These are phyloP conservation scores for Siniperca undulata DNA, from an alignment of 2,797 vertebrate species.

Conservation along the genomic window DNA sequence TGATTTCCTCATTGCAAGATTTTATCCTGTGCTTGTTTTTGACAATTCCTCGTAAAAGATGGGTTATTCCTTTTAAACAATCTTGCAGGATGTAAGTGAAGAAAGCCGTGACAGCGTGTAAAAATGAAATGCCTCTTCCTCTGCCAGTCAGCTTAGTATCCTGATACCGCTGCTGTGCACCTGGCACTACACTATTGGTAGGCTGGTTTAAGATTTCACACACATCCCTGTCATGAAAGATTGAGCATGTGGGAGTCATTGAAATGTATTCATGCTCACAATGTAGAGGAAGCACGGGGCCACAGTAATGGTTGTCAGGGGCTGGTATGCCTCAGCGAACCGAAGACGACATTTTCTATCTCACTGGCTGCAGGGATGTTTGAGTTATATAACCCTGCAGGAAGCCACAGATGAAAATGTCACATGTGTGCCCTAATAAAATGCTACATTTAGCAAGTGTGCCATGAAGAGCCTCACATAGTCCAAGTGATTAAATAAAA, in stretches of 20 bases:
- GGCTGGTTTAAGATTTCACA: conserved; percentile 76
- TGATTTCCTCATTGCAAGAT: conserved; percentile 7
- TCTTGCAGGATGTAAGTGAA: conserved; percentile 33
- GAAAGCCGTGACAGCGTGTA: conserved; percentile 41
- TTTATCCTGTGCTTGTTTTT: conserved; percentile 38
- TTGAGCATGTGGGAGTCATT: conserved; percentile 83
- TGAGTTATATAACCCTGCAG: conserved; percentile 83
- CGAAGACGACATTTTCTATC: conserved; percentile 86
- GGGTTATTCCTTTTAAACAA: conserved; percentile 38
- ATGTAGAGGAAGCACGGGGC: conserved; percentile 78
- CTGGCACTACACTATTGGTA: conserved; percentile 58
- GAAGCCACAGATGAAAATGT: conserved; percentile 81
- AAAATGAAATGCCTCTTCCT: conserved; percentile 57
- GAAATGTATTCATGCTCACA: conserved; percentile 84
- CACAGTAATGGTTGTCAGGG: conserved; percentile 83
- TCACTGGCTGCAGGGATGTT: conserved; percentile 83
- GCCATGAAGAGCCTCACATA: conserved; percentile 46
- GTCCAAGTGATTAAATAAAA: conserved; percentile 54
- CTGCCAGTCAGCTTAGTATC: conserved; percentile 63
- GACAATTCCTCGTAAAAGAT: conserved; percentile 22
- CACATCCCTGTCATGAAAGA: conserved; percentile 81
- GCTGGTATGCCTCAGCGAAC: conserved; percentile 84
- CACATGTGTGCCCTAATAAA: conserved; percentile 79
- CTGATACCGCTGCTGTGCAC: conserved; percentile 51
- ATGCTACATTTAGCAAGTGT: conserved; percentile 74